Evolutionary conservation across 2,888 invertebrate genomes (phyloP), one percentile per base, ranked within the genome.

Genomic region (Lydus trimaculatus): DNA sequence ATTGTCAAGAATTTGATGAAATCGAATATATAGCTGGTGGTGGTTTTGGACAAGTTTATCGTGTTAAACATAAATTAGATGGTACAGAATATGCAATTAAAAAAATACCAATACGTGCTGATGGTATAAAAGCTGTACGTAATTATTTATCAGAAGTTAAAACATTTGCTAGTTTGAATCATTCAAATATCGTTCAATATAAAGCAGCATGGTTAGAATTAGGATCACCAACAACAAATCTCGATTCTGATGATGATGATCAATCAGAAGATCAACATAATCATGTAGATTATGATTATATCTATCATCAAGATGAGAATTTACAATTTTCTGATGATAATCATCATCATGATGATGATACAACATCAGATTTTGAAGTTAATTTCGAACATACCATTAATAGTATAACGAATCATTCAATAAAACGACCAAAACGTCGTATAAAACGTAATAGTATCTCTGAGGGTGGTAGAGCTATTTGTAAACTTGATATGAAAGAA

Each of bases 141-240:
- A 87, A 87, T 58, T 91, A 91, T 84, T 85, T 94, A 56, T 87
- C 91, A 3, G 94, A 95, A 87, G 94, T 94, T 0, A 93, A 93
- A 85, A 92, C 93, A 2, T 89, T 94, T 74, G 94, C 95, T 0
- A 90, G 90, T 78, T 85, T 94, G 31, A 91, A 92, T 79, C 94
- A 94, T 85, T 88, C 90, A 0, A 94, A 94, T 81, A 92, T 95
- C 72, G 93, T 95, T 6, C 90, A 92, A 25, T 95, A 94, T 79
- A 94, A 94, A 86, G 91, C 91, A 0, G 94, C 94, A 0, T 95
- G 95, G 95, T 84, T 94, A 33, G 94, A 94, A 83, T 86, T 90
- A 71, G 87, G 88, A 72, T 86, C 86, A 0, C 86, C 48, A 2
- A 2, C 52, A 1, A 23, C 52, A n/a, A 65, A 73, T 31, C 66